Evolutionary conservation across 92 coral and sea anemone species (phyloP), one percentile per base, ranked within the genome.

Genomic region (Porites rus): DNA sequence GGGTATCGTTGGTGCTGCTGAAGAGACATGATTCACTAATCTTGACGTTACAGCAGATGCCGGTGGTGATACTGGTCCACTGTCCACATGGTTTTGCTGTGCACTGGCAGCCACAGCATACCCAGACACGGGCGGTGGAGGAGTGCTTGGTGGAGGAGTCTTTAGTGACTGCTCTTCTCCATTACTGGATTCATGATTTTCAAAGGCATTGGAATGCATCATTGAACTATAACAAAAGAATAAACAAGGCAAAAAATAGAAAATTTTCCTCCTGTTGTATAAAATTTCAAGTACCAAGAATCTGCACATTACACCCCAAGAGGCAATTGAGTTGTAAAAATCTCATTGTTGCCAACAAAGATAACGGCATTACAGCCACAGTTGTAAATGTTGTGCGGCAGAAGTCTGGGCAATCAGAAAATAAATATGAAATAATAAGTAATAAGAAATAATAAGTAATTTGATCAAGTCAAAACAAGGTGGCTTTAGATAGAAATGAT

Each of bases 81-180:
- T 21, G 25, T 95, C 98, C 6, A 95, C 92, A 86, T 95, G 98
- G 88, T 95, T 95, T 50, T 95, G 98, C 65, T 92, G 98, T 22
- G 93, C 92, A 53, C 97, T 98, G 20, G 93, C 99, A 20, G 91
- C 99, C 46, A 93, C 99, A 7, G 99, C 99, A 78, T 96, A 96
- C 19, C 99, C 99, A 8, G 98, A 96, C 59, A 96, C 95, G 14
- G 99, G 98, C 0, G 99, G 99, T 24, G 99, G 99, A 3, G 99
- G 96, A 10, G 96, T 77, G 69, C 14, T 85, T 12, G 88, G 81
- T 6, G 96, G 88, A n/a, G 93, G 89, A 0, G 97, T 88, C 69
- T 93, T 86, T 38, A 83, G 93, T 65, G 82, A 43, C 10, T 83
- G 88, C 56, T 87, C 89, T 75, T 93, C 98, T 3, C 93, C 96